Evolutionary conservation across 2,113 vertebrate species (phyloP).

Genomic region (Monopterus albus): DNA sequence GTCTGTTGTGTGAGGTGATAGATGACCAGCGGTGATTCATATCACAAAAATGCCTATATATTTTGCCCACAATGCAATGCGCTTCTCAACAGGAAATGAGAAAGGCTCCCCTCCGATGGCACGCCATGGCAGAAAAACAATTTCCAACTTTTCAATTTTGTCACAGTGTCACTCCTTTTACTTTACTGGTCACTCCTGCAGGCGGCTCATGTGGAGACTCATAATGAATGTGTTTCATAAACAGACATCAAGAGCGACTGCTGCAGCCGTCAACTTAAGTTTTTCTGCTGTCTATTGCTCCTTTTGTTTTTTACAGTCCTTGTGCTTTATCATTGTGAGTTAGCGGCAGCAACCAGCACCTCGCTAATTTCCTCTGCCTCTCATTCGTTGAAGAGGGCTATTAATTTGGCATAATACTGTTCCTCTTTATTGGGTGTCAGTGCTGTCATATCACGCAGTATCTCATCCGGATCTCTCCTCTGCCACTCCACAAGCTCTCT

Average conservation of each 20-base stretch:
- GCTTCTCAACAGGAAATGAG: constrained; percentile 75
- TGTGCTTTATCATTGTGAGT: constrained; percentile 87
- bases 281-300: not conserved
- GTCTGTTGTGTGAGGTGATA: constrained; percentile 49
- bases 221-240: constrained; percentile 78
- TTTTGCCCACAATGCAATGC: constrained; percentile 65
- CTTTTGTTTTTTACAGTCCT: constrained; percentile 70
- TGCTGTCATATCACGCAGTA: constrained; percentile 87
- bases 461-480: constrained; percentile 69
- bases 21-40: constrained; percentile 63
- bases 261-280: not conserved
- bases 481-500: constrained; percentile 4
- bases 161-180: constrained; percentile 42
- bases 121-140: constrained; percentile 25
- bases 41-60: constrained; percentile 57
- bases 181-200: constrained; percentile 20
- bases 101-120: constrained; percentile 49
- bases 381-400: constrained; percentile 85
- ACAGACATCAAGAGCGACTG: constrained; percentile 23
- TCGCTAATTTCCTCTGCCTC: constrained; percentile 88
- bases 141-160: constrained; percentile 69
- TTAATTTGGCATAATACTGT: constrained; percentile 81
- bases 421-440: constrained; percentile 88
- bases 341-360: constrained; percentile 72
- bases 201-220: constrained; percentile 29